Conservation (phyloP, 2,888 invertebrate species). For the Baccha elongata region DNA sequence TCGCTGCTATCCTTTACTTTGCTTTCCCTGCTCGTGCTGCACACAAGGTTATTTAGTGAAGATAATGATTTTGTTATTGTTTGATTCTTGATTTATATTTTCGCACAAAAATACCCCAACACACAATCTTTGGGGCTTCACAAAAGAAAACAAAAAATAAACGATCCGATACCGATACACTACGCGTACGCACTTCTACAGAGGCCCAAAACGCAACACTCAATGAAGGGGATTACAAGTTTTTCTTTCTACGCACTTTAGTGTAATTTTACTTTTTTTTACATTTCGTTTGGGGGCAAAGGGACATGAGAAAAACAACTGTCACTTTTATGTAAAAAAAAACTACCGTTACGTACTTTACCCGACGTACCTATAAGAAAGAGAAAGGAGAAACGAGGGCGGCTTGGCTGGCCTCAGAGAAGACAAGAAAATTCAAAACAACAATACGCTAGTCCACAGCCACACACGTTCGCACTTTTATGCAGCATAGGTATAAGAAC, state of each 20-base stretch:
- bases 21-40: slow-evolving; percentile 9
- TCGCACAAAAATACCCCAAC: neutral
- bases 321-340: slow-evolving; percentile 49
- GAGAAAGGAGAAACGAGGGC: slow-evolving; percentile 39
- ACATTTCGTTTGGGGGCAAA: neutral
- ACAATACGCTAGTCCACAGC: slow-evolving; percentile 26
- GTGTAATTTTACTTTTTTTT: slow-evolving; percentile 31
- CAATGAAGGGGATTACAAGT: slow-evolving; percentile 3
- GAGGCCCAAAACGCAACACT: neutral
- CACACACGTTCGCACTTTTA: slow-evolving; percentile 60
- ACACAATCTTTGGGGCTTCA: neutral
- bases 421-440: slow-evolving; percentile 55
- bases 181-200: neutral
- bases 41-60: slow-evolving; percentile 54
- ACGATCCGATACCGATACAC: neutral
- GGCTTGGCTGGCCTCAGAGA: slow-evolving; percentile 46
- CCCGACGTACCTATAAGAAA: slow-evolving; percentile 30
- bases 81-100: slow-evolving; percentile 61
- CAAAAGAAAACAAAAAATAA: neutral
- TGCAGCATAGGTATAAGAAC: slow-evolving; percentile 55
- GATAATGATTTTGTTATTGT: slow-evolving; percentile 35
- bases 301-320: slow-evolving; percentile 32
- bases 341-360: slow-evolving; percentile 59
- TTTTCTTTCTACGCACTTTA: slow-evolving; percentile 54
- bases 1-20: slow-evolving; percentile 62